phyloP scores from a whole-genome alignment of 2,113 vertebrate genomes.

The Dipodomys merriami region DNA sequence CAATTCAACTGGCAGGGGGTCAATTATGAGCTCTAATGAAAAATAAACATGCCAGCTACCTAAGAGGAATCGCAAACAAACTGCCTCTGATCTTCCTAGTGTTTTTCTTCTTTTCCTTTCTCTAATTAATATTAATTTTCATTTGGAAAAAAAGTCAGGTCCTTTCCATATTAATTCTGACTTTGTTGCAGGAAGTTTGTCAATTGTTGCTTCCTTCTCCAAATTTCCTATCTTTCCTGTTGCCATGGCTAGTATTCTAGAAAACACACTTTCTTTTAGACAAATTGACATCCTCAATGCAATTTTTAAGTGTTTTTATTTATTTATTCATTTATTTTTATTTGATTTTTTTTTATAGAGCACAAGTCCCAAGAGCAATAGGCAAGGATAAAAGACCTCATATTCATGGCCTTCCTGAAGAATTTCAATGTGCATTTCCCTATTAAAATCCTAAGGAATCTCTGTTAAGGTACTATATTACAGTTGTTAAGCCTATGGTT shows the following conservation, averaged over 20 bases:
- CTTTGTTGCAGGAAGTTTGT: not conserved
- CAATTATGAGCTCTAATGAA: constrained; percentile 38
- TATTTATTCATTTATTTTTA: no score
- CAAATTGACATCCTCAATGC: not conserved
- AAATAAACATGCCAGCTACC: constrained; percentile 48
- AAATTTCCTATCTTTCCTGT: not conserved
- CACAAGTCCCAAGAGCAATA: not conserved
- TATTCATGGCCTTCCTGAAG: not conserved
- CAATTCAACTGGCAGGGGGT: not conserved
- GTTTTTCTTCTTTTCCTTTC: not conserved
- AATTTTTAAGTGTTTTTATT: not conserved
- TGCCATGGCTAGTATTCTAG: not conserved
- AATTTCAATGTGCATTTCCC: not conserved
- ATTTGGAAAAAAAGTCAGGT: constrained; percentile 22
- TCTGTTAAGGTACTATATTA: not conserved
- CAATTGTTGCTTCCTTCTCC: not conserved
- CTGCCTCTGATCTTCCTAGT: not conserved
- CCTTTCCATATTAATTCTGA: not conserved
- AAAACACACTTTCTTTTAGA: not conserved
- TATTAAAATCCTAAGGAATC: not conserved
- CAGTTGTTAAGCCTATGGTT: not conserved
- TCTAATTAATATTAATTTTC: constrained; percentile 41
- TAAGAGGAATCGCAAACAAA: not conserved
- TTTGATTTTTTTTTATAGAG: not conserved
- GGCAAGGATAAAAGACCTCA: not conserved